phyloP scores from a whole-genome alignment of 2,113 vertebrate species.

The Leptodactylus fuscus region DNA sequence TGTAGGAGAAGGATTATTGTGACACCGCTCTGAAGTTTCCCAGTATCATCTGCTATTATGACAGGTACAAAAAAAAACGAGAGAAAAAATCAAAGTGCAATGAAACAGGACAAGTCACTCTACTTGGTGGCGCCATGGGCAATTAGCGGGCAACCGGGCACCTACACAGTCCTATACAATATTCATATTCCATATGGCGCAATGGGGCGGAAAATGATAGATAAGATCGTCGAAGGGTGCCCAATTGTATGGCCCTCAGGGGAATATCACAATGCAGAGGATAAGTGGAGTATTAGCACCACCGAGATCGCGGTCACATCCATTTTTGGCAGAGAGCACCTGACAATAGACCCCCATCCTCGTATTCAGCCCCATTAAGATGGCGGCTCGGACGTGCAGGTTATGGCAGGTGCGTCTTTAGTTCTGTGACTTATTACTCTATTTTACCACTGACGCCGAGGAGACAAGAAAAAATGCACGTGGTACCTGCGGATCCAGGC shows the following conservation, averaged over 20 bases:
- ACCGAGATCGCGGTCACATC: too few species aligned
- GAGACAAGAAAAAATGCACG: background rate
- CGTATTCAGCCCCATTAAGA: too few species aligned
- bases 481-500: background rate
- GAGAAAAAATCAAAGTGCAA: slow-evolving; percentile 1
- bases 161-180: background rate
- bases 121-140: background rate
- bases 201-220: too few species aligned
- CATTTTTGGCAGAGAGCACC: too few species aligned
- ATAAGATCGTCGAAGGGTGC: too few species aligned
- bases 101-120: background rate
- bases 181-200: background rate
- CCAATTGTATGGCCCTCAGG: too few species aligned
- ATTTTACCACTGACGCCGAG: background rate
- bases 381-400: too few species aligned
- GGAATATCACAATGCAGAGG: too few species aligned
- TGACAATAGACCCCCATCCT: too few species aligned
- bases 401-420: background rate
- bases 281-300: too few species aligned
- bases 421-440: background rate
- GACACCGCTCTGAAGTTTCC: slow-evolving; percentile 20
- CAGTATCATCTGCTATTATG: slow-evolving; percentile 42
- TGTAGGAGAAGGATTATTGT: too few species aligned
- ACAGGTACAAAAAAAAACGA: slow-evolving; percentile 2
- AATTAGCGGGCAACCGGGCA: background rate